Base-by-base conservation (phyloP, 2,113 vertebrate species). In the Fregetta grallaria region DNA sequence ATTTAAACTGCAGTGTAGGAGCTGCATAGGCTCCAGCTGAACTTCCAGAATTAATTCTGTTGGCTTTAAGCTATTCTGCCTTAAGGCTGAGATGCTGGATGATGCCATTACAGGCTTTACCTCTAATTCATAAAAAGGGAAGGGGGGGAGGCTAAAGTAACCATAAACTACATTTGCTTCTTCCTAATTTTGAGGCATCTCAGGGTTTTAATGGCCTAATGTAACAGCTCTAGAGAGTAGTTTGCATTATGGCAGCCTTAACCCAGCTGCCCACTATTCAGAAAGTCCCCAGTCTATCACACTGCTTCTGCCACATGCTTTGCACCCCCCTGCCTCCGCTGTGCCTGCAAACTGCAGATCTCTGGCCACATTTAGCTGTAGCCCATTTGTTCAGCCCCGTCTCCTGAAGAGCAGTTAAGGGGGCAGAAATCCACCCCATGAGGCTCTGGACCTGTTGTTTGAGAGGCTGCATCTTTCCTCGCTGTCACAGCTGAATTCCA, bases 241-340 rank as follows among this genome's bases (percentile, higher is more conserved):
- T 67, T 62, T 78, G 30, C 23, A 17, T 30, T 50, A 30, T 7
- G 15, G 38, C 50, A 85, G 49, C 58, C 66, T n/a, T 45, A 58
- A 49, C 22, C 6, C 62, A 86, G 19, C 32, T 50, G 7, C 32
- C 55, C 7, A 2, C 38, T 70, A 6, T 53, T 58, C 34, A n/a
- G 34, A 53, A 32, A 38, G 38, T 15, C 9, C 29, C 45, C 45
- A 40, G 26, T 27, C 38, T 36, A 38, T 34, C 8, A 2, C 2
- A 16, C 15, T 32, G 49, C 30, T 47, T 73, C 59, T 67, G 23
- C 59, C 12, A 34, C 11, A 8, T 21, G 40, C 55, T 70, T 38
- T 74, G 67, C 32, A 44, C 3, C 7, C 21, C 26, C 8, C 11
- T 32, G 6, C 27, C 45, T 42, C n/a, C 1, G 0, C 53, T 15